These are phyloP conservation scores for Hoplodrina ambigua DNA, from an alignment of 2,888 invertebrate species.

Conservation along the genomic window DNA sequence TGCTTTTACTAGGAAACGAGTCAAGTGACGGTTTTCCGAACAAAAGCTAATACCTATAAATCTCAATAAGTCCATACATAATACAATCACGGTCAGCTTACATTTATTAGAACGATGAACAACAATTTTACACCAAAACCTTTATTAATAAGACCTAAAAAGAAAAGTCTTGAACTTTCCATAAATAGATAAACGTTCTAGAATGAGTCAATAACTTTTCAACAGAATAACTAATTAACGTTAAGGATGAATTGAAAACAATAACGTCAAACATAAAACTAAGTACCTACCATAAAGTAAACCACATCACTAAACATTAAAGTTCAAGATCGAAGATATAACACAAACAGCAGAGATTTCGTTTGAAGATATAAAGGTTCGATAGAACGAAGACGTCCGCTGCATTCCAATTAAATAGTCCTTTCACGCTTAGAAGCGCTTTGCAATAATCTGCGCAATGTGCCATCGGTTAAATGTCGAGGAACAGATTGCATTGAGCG, in stretches of 20 bases:
- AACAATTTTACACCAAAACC: not conserved
- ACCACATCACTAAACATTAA: too few relatives aligned
- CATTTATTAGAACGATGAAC: constrained; percentile 16
- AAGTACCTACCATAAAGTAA: too few relatives aligned
- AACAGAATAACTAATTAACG: too few relatives aligned
- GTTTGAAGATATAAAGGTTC: constrained; percentile 50
- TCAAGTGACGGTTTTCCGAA: constrained; percentile 6
- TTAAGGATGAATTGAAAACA: too few relatives aligned
- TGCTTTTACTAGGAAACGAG: constrained; percentile 41
- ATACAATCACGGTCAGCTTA: constrained; percentile 6
- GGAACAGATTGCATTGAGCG: constrained; percentile 64
- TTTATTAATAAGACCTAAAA: not conserved
- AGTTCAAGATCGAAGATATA: constrained; percentile 11
- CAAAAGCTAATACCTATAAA: constrained; percentile 14
- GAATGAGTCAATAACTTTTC: too few relatives aligned
- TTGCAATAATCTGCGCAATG: constrained; percentile 75
- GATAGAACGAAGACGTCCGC: constrained; percentile 71
- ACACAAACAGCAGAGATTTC: constrained; percentile 48
- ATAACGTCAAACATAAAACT: too few relatives aligned
- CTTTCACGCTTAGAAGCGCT: constrained; percentile 80
- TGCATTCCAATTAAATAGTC: constrained; percentile 78
- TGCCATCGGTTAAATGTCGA: constrained; percentile 77
- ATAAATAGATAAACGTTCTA: too few relatives aligned
- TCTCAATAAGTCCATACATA: constrained; percentile 3
- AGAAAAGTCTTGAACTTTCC: not conserved